Percentiles rank a stretch among this genome's conserved stretches.
These are phyloP conservation scores for Colletes gigas DNA, from an alignment of 1,140 invertebrate genomes.

Conservation along the genomic window DNA sequence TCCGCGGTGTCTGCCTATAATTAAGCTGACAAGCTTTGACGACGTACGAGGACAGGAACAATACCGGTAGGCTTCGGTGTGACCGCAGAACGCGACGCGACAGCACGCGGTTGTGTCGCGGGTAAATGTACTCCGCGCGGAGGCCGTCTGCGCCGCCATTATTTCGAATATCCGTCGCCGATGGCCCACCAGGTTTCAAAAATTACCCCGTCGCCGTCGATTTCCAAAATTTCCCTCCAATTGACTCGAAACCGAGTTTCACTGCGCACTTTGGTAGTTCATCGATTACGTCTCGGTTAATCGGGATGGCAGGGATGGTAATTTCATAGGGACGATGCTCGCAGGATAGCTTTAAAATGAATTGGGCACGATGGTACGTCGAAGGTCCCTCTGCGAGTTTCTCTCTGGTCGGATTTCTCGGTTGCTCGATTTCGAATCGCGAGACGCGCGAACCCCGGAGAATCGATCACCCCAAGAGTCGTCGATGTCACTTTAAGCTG, in stretches of 20 bases:
- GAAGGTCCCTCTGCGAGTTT: not conserved
- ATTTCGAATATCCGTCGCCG: conserved; percentile 55
- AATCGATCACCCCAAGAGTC: not conserved
- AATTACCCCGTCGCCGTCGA: conserved; percentile 22
- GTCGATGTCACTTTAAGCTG: not conserved
- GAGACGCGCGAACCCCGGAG: not conserved
- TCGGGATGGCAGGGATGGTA: too few species aligned
- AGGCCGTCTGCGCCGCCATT: conserved; percentile 35
- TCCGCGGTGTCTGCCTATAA: conserved; percentile 56
- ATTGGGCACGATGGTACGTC: not conserved
- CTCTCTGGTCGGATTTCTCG: not conserved
- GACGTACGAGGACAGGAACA: conserved; percentile 63
- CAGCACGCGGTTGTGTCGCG: conserved; percentile 55
- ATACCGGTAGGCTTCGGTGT: conserved; percentile 39
- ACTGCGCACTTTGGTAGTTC: too few species aligned
- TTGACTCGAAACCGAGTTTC: too few species aligned
- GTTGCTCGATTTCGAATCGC: not conserved
- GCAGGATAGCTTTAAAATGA: not conserved
- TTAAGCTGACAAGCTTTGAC: conserved; percentile 70
- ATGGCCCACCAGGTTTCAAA: conserved; percentile 20
- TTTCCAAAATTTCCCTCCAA: not conserved
- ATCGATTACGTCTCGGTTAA: too few species aligned
- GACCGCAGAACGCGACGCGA: conserved; percentile 53
- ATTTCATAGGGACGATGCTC: too few species aligned
- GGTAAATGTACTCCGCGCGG: conserved; percentile 44